These are phyloP conservation scores for Phenganax stokvisi DNA, from an alignment of 92 coral and sea anemone species.

Conservation along the genomic window DNA sequence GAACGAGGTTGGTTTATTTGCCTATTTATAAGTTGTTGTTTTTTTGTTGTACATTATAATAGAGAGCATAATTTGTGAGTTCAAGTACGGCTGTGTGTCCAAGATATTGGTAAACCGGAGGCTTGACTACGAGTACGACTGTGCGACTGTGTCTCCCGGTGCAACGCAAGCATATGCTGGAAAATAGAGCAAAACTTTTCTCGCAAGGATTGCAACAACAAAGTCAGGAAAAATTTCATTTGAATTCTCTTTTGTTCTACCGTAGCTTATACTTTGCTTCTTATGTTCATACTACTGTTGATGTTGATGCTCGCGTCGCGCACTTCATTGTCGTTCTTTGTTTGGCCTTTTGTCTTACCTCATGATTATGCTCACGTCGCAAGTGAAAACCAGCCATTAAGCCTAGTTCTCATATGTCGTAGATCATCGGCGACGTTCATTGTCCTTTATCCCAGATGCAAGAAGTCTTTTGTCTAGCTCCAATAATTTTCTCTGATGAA, in stretches of 20 bases:
- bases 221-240: background rate
- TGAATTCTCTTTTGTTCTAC: background rate
- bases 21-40: too few relatives aligned
- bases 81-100: too few relatives aligned
- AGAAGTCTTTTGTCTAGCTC: too few relatives aligned
- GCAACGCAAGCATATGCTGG: background rate
- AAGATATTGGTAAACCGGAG: too few relatives aligned
- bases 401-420: background rate
- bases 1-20: conserved; percentile 45
- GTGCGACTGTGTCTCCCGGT: too few relatives aligned
- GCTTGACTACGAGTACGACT: too few relatives aligned
- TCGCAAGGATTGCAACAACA: background rate
- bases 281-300: background rate
- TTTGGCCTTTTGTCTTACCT: background rate
- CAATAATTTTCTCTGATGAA: too few relatives aligned
- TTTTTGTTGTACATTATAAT: background rate
- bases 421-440: too few relatives aligned
- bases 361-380: background rate
- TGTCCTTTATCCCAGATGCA: too few relatives aligned
- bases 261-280: background rate
- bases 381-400: background rate
- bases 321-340: background rate
- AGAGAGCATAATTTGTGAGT: background rate
- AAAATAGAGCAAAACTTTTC: background rate
- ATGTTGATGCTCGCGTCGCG: background rate